Evolutionary conservation across 2,797 vertebrate species (phyloP).

Genomic region (Coluber constrictor): DNA sequence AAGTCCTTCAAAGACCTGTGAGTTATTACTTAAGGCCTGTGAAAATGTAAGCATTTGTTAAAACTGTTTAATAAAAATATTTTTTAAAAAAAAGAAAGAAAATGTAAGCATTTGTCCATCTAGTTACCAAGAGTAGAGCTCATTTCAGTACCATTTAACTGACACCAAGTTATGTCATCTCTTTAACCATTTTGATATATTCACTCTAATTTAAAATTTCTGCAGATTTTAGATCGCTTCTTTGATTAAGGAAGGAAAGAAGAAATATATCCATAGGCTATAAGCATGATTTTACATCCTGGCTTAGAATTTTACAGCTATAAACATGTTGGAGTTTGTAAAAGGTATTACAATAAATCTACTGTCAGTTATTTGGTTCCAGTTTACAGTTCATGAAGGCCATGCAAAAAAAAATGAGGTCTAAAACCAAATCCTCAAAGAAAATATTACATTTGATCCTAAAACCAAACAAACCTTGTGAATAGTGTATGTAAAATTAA

Average conservation of each 20-base stretch:
- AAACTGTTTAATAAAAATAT: too few relatives aligned
- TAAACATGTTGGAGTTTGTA: not conserved
- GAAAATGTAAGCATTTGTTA: not conserved
- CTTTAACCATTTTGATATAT: not conserved
- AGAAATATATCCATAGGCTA: not conserved
- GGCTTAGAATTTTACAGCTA: not conserved
- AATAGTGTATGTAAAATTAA: not conserved
- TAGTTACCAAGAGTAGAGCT: not conserved
- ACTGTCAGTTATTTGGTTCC: not conserved
- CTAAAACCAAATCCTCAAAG: not conserved
- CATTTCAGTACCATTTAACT: not conserved
- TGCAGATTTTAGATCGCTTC: rapidly evolving
- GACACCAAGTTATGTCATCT: not conserved
- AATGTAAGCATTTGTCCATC: not conserved
- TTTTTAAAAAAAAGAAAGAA: too few relatives aligned
- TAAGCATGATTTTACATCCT: rapidly evolving
- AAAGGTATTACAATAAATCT: not conserved
- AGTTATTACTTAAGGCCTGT: not conserved
- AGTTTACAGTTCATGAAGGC: not conserved
- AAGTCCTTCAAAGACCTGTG: not conserved
- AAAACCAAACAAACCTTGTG: not conserved
- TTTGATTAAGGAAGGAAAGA: rapidly evolving
- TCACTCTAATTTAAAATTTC: not conserved
- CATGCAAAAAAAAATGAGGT: not conserved
- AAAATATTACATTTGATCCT: not conserved